A percentile compares a stretch with the other conserved stretches of the same genome.
phyloP scores from a whole-genome alignment of 2,888 invertebrate species.

The Serripes groenlandicus region DNA sequence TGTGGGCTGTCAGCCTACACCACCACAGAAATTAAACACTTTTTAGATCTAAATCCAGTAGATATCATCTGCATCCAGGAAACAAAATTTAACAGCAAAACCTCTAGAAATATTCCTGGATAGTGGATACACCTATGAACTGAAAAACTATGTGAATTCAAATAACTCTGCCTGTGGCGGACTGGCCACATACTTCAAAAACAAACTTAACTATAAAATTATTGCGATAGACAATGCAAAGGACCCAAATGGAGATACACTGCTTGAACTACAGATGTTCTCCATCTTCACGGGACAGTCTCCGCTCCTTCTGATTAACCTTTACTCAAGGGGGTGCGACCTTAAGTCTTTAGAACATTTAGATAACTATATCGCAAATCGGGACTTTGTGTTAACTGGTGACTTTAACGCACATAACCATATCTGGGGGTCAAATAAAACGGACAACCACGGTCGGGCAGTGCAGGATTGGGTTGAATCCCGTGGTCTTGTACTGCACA shows the following conservation, averaged over 20 bases:
- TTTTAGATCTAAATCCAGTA: not conserved
- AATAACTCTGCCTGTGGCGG: not conserved
- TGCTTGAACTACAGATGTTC: not conserved
- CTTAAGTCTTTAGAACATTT: conserved; percentile 5
- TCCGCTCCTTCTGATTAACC: conserved; percentile 1
- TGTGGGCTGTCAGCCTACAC: conserved; percentile 13
- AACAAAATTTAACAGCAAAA: not conserved
- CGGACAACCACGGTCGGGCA: conserved; percentile 12
- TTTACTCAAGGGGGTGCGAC: conserved; percentile 19
- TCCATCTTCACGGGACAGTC: not conserved
- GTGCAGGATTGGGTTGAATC: conserved; percentile 15
- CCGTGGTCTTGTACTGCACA: conserved; percentile 19
- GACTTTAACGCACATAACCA: conserved; percentile 29
- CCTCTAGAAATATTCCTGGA: not conserved
- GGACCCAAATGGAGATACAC: conserved; percentile 3
- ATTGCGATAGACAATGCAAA: conserved; percentile 6
- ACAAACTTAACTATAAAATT: not conserved
- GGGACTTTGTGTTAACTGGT: conserved; percentile 11
- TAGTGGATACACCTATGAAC: not conserved
- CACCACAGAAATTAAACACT: not conserved
- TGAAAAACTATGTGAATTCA: not conserved
- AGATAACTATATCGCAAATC: not conserved
- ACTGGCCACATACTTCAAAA: conserved; percentile 1
- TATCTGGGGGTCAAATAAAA: not conserved
- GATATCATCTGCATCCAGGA: conserved; percentile 8